phyloP scores from a whole-genome alignment of 2,113 vertebrate species.

The Martes martes region DNA sequence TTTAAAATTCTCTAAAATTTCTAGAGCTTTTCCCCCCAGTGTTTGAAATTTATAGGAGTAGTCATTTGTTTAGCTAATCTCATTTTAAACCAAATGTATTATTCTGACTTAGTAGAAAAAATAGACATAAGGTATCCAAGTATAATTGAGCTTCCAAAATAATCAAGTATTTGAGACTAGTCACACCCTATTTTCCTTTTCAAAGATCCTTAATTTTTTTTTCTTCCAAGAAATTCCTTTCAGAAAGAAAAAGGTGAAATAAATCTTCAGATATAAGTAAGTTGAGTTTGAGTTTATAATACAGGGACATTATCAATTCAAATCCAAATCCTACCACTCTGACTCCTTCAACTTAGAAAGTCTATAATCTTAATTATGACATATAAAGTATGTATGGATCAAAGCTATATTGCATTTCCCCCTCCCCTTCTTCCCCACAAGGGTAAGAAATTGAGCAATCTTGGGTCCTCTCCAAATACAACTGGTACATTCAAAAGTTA shows the following conservation, averaged over 20 bases:
- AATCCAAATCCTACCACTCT: conserved; percentile 36
- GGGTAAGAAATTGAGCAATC: conserved; percentile 55
- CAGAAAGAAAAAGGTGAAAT: conserved; percentile 6
- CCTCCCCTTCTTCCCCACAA: conserved; percentile 44
- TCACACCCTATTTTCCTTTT: background rate
- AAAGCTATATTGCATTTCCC: conserved; percentile 42
- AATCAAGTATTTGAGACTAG: conserved; percentile 14
- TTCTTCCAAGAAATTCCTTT: conserved; percentile 39
- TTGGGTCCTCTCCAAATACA: conserved; percentile 78
- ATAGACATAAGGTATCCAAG: background rate
- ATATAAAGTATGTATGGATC: conserved; percentile 42
- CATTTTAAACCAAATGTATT: conserved; percentile 34
- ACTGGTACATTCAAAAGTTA: conserved; percentile 86
- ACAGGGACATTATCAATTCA: conserved; percentile 13
- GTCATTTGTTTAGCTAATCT: background rate
- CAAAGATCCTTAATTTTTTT: background rate
- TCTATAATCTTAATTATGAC: conserved; percentile 58
- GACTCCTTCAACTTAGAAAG: background rate
- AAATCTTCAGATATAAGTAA: conserved; percentile 14
- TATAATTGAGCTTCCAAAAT: conserved; percentile 29
- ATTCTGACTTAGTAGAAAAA: background rate
- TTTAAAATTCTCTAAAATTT: conserved; percentile 35
- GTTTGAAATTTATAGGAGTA: background rate
- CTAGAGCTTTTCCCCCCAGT: background rate
- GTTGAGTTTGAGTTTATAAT: background rate